A percentile compares a stretch with the other conserved stretches of the same genome.
Evolutionary conservation across 2,113 vertebrate species (phyloP).

Genomic region (Hydropotes inermis): DNA sequence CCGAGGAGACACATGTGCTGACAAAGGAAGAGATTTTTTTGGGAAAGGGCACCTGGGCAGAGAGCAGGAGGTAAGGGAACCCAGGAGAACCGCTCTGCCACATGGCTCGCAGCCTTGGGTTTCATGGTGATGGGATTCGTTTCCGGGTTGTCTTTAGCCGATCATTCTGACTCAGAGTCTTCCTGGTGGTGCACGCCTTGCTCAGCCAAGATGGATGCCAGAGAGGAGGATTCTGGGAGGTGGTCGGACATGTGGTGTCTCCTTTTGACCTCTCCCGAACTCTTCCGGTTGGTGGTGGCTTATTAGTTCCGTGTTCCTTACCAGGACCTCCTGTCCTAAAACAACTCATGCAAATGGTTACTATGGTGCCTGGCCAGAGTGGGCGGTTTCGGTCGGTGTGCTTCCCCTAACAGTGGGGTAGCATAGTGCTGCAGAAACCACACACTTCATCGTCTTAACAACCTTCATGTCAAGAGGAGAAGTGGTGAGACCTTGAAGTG

Average conservation of each 20-base stretch:
- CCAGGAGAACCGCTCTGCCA: not conserved
- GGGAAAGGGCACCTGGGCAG: rapidly evolving
- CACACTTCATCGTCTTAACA: not conserved
- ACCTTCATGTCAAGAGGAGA: not conserved
- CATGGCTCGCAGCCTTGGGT: rapidly evolving
- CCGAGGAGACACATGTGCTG: not conserved
- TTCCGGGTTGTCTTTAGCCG: not conserved
- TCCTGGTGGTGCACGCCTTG: not conserved
- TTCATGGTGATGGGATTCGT: not conserved
- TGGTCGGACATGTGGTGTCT: not conserved
- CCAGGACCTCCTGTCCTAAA: not conserved
- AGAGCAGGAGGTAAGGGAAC: not conserved
- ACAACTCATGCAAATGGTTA: not conserved
- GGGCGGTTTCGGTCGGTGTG: not conserved
- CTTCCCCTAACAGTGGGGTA: not conserved
- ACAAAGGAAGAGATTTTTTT: not conserved
- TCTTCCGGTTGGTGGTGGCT: not conserved
- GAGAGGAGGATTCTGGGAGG: not conserved
- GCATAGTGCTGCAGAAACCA: not conserved
- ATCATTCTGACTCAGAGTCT: not conserved
- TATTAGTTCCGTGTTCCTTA: not conserved
- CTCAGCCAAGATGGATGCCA: not conserved
- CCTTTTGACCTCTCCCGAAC: not conserved
- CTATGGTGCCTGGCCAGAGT: not conserved
- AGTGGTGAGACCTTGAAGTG: not conserved